A percentile compares a stretch with the other conserved stretches of the same genome.
Evolutionary conservation across 2,888 invertebrate species (phyloP).

Genomic region (Gymnoscelis rufifasciata): DNA sequence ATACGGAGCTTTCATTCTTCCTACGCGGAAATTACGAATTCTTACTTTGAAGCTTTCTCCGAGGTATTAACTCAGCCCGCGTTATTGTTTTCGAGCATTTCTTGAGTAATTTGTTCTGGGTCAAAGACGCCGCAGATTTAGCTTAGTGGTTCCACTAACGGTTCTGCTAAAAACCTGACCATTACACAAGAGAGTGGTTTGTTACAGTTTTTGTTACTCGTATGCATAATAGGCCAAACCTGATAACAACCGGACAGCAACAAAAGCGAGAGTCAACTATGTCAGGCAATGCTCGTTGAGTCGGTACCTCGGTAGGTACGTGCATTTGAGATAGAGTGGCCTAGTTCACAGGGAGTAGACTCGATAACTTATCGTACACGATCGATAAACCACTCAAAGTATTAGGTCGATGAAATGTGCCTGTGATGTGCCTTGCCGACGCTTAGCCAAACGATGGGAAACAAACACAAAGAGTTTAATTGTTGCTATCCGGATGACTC

Average conservation of each 20-base stretch:
- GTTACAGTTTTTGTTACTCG: neutral
- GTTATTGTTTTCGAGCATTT: neutral
- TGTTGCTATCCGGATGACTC: slow-evolving; percentile 1
- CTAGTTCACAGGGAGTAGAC: slow-evolving; percentile 52
- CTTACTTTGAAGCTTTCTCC: slow-evolving; percentile 8
- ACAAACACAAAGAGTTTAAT: neutral
- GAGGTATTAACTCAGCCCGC: neutral
- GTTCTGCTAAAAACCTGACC: neutral
- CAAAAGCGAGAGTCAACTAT: slow-evolving; percentile 49
- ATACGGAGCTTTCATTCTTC: slow-evolving; percentile 6
- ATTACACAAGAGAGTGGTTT: neutral
- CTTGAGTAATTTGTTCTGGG: neutral
- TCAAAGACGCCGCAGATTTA: neutral
- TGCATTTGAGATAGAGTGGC: slow-evolving; percentile 55
- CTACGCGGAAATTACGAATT: slow-evolving; percentile 8
- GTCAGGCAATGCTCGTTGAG: slow-evolving; percentile 43
- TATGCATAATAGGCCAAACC: slow-evolving; percentile 28
- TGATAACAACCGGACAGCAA: slow-evolving; percentile 35
- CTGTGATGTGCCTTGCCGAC: slow-evolving; percentile 7
- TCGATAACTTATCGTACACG: slow-evolving; percentile 61
- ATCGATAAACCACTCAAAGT: slow-evolving; percentile 62
- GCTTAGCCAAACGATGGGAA: slow-evolving; percentile 5
- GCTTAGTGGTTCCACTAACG: too few relatives aligned
- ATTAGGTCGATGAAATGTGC: slow-evolving; percentile 26
- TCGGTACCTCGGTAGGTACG: slow-evolving; percentile 19